phyloP scores from a whole-genome alignment of 1,140 invertebrate species.

The Aphelinus certus region DNA sequence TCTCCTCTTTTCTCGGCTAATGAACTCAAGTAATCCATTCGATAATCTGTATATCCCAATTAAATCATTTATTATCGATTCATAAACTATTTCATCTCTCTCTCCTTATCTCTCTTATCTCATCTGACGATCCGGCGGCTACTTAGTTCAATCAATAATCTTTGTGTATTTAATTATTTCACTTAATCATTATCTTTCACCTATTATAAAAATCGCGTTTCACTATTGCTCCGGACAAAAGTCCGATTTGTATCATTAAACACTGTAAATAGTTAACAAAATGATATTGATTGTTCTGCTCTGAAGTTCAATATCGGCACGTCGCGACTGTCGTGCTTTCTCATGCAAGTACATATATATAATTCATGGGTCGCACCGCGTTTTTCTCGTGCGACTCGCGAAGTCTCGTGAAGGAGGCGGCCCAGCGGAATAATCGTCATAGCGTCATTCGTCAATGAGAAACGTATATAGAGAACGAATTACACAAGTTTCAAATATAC shows the following conservation, averaged over 20 bases:
- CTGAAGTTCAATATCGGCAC: slow-evolving; percentile 36
- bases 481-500: slow-evolving; percentile 7
- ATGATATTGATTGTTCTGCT: slow-evolving; percentile 59
- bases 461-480: slow-evolving; percentile 4
- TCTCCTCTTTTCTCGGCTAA: slow-evolving; percentile 18
- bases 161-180: slow-evolving; percentile 39
- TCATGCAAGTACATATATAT: not conserved
- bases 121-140: slow-evolving; percentile 25
- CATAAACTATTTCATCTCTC: slow-evolving; percentile 38
- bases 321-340: slow-evolving; percentile 4
- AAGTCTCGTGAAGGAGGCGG: slow-evolving; percentile 37
- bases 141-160: slow-evolving; percentile 40
- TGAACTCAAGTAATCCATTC: slow-evolving; percentile 24
- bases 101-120: not conserved
- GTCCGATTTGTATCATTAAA: slow-evolving; percentile 56
- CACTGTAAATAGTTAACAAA: slow-evolving; percentile 65
- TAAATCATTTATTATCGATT: slow-evolving; percentile 37
- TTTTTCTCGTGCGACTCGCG: not conserved
- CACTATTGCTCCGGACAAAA: slow-evolving; percentile 62
- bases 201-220: slow-evolving; percentile 48
- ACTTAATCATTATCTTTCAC: slow-evolving; percentile 46
- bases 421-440: slow-evolving; percentile 17
- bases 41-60: slow-evolving; percentile 24
- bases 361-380: not conserved
- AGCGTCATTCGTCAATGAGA: slow-evolving; percentile 7